phyloP scores from a whole-genome alignment of 1,140 invertebrate species.

The Oncopeltus fasciatus region DNA sequence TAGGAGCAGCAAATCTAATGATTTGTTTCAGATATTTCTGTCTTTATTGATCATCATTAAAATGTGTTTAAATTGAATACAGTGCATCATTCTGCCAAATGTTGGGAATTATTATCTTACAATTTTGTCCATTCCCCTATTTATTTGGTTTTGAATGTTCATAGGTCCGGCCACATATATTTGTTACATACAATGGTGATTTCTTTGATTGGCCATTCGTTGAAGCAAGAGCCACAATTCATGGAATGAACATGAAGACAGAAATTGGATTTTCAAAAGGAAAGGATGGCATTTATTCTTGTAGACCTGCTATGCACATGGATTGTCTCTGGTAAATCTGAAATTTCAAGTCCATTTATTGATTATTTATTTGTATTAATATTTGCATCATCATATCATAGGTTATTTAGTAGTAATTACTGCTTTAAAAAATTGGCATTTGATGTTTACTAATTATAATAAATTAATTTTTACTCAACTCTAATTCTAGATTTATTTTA shows the following conservation, averaged over 20 bases:
- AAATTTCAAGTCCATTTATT: too few species aligned
- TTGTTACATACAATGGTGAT: slow-evolving; percentile 98
- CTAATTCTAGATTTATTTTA: neutral
- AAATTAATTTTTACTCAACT: neutral
- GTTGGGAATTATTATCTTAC: too few species aligned
- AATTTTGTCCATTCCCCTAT: too few species aligned
- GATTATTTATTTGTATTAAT: too few species aligned
- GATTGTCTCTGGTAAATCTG: slow-evolving; percentile 84
- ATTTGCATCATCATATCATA: too few species aligned
- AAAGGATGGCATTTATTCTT: slow-evolving; percentile 72
- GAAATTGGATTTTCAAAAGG: slow-evolving; percentile 83
- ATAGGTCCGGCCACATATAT: slow-evolving; percentile 76
- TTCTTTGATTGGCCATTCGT: slow-evolving; percentile 99
- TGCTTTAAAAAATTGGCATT: neutral
- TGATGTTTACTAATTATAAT: too few species aligned
- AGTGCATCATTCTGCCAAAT: too few species aligned
- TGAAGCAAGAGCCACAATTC: slow-evolving; percentile 75
- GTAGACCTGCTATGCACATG: slow-evolving; percentile 86
- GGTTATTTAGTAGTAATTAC: neutral
- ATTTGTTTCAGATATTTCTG: too few species aligned
- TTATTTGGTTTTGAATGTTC: neutral
- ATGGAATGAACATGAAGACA: slow-evolving; percentile 81
- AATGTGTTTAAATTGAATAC: too few species aligned
- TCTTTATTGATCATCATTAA: too few species aligned
- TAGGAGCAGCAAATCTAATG: too few species aligned